Percentiles rank a stretch among this genome's conserved stretches.
Evolutionary conservation across 2,113 vertebrate genomes (phyloP).

Genomic region (Choloepus hoffmanni): DNA sequence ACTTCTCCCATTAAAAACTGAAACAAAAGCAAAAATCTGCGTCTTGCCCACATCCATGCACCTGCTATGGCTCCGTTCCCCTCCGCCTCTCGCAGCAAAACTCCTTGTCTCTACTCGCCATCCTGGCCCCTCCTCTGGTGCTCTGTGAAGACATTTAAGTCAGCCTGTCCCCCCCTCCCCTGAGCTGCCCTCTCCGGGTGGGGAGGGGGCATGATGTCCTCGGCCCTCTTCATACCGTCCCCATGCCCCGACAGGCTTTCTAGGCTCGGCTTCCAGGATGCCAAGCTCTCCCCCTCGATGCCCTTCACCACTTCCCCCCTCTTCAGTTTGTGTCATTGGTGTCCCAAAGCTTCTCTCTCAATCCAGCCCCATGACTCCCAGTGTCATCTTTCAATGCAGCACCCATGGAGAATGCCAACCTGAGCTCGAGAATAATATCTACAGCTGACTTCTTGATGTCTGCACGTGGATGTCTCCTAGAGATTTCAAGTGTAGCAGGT

Average conservation of each 20-base stretch:
- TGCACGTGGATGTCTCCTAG: too few relatives aligned
- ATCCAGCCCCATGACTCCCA: background rate
- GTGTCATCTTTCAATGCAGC: background rate
- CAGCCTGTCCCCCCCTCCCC: accelerated
- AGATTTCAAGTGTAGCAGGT: background rate
- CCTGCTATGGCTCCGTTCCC: background rate
- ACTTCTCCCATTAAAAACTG: background rate
- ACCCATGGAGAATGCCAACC: background rate
- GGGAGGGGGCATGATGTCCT: too few relatives aligned
- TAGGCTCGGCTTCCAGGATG: too few relatives aligned
- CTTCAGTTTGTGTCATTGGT: too few relatives aligned
- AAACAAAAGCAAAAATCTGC: background rate
- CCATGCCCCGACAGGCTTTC: too few relatives aligned
- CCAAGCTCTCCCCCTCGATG: background rate
- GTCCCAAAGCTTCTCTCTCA: too few relatives aligned
- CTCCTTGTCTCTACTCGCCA: accelerated
- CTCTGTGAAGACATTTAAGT: accelerated
- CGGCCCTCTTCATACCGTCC: too few relatives aligned
- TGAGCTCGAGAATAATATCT: background rate
- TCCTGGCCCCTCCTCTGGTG: accelerated
- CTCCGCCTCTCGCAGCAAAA: background rate
- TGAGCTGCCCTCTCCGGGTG: background rate
- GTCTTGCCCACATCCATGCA: background rate
- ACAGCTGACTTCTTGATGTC: too few relatives aligned
- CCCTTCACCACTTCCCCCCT: too few relatives aligned